Evolutionary conservation across 2,888 invertebrate species (phyloP), one percentile per base, ranked within the genome.

Genomic region (Apoderus coryli): DNA sequence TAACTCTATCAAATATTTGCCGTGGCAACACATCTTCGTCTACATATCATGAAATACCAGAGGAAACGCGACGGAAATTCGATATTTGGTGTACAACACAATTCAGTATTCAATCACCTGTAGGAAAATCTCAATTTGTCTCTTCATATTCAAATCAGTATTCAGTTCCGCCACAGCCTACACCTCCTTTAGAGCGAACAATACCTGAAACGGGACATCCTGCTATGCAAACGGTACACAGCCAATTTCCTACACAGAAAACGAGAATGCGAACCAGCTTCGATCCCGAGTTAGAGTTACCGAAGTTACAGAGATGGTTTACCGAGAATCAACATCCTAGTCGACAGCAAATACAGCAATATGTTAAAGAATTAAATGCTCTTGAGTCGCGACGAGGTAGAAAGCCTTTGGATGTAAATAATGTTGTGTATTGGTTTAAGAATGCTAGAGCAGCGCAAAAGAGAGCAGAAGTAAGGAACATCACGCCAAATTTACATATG

Each of bases 351-450:
- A 92, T 98, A 52, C 88, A 92, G 47, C 82, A 88, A 41, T 96
- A 92, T 59, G 88, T 96, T 33, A 77, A 84, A 45, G 90, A 92
- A 52, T 63, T 98, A 41, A 98, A 98, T 56, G 75, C 77, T 35
- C 61, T 93, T 39, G 90, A 92, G 50, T 93, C 92, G 29, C 70
- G 95, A 23, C 70, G 86, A 30, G 93, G 92, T 2, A 68, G 93
- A 27, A 90, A 93, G 51, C 92, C 92, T 0, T 63, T 95, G 30
- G 93, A 95, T 57, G 80, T 93, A 3, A 90, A 90, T 52, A 93
- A 93, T 53, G 90, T 93, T 10, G 90, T 92, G 10, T 89, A 89
- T 50, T 89, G 89, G 89, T 98, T 98, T 61, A 93, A 95, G 57
- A 95, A 95, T 53, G 93, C 95, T 0, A 69, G 96, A 29, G 95